Conservation (phyloP, 2,113 vertebrate species). For the Tragelaphus imberbis region DNA sequence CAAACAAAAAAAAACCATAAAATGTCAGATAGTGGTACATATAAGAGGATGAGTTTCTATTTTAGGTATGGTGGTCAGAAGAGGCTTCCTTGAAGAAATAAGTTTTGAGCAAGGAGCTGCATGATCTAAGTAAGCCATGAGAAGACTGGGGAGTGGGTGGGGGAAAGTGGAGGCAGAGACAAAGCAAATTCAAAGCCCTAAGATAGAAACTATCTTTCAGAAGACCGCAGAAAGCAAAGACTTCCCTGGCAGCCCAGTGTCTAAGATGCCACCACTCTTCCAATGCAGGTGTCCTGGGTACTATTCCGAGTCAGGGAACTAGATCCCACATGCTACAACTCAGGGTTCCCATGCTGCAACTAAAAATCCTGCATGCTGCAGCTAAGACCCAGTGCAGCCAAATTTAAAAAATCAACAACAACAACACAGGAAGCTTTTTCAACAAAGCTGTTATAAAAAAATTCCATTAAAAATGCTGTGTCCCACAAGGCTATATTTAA, state of each 20-base stretch:
- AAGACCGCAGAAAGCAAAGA: not conserved
- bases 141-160: not conserved
- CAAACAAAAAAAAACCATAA: not conserved
- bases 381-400: not conserved
- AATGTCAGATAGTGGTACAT: not conserved
- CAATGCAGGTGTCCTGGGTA: not conserved
- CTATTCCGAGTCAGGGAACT: not conserved
- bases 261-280: not conserved
- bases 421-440: not conserved
- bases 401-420: not conserved
- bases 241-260: not conserved
- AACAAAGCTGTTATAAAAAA: not conserved
- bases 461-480: not conserved
- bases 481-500: not conserved
- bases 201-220: not conserved
- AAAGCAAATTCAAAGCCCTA: not conserved
- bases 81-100: not conserved
- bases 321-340: not conserved
- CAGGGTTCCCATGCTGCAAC: not conserved
- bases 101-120: not conserved
- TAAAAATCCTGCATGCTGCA: not conserved
- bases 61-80: not conserved
- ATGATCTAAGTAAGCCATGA: fast-evolving
- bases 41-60: not conserved
- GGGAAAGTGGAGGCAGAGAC: not conserved